phyloP scores from a whole-genome alignment of 2,113 vertebrate genomes.

The Microtus ochrogaster region DNA sequence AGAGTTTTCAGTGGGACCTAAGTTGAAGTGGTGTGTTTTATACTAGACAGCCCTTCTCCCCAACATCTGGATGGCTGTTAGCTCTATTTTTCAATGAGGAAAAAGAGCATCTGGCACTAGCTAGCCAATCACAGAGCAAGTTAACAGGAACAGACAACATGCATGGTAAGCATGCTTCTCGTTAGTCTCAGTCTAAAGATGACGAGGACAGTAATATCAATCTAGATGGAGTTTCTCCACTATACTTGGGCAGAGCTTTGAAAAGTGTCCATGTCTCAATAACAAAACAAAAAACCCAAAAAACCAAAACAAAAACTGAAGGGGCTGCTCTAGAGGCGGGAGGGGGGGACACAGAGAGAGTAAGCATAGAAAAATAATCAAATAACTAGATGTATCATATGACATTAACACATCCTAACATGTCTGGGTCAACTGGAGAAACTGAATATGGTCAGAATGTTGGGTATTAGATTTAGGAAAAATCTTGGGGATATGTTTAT shows the following conservation, averaged over 20 bases:
- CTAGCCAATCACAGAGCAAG: background rate
- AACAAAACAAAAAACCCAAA: background rate
- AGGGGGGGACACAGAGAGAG: background rate
- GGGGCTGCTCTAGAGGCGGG: background rate
- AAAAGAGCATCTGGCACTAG: background rate
- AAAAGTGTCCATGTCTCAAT: background rate
- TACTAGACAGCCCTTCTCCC: background rate
- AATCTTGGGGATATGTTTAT: background rate
- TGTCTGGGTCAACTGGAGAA: background rate
- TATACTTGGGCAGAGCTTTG: background rate
- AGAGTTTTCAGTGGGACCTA: background rate
- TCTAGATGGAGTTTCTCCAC: background rate
- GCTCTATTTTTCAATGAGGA: background rate
- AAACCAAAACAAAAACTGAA: background rate
- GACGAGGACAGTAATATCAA: background rate
- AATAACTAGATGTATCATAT: background rate
- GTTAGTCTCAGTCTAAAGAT: background rate
- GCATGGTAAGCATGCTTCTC: background rate
- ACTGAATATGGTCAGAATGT: background rate
- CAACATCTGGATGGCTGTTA: background rate
- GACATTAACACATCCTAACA: background rate
- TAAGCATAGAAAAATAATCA: background rate
- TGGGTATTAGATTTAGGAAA: background rate
- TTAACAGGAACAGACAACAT: background rate
- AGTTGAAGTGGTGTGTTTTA: background rate